These are phyloP conservation scores for Labroides dimidiatus DNA, from an alignment of 2,797 vertebrate species.

Conservation along the genomic window DNA sequence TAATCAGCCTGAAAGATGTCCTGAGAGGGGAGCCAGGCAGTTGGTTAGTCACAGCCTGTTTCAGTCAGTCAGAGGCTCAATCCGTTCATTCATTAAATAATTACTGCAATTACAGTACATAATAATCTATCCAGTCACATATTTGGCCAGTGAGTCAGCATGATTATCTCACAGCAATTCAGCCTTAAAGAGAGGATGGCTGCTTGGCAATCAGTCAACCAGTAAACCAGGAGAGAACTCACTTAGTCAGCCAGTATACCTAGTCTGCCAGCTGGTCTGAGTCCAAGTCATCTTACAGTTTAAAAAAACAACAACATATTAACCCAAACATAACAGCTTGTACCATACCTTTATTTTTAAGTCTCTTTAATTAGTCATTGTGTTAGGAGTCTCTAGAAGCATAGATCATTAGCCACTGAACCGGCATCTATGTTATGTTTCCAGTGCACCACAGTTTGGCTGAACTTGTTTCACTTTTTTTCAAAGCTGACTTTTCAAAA, in stretches of 20 bases:
- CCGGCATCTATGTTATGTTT: not conserved
- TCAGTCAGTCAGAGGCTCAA: slow-evolving; percentile 42
- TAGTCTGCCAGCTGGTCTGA: not conserved
- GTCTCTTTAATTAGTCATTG: not conserved
- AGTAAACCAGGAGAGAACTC: slow-evolving; percentile 4
- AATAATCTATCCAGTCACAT: slow-evolving; percentile 49
- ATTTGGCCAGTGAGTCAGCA: slow-evolving; percentile 52
- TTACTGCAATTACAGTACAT: slow-evolving; percentile 61
- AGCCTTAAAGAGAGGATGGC: slow-evolving; percentile 23
- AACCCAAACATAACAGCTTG: not conserved
- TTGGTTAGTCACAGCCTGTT: slow-evolving; percentile 54
- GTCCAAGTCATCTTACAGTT: not conserved
- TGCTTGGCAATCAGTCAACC: slow-evolving; percentile 16
- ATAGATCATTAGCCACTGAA: not conserved
- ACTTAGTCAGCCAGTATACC: not conserved
- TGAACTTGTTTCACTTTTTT: not conserved
- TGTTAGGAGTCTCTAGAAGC: not conserved
- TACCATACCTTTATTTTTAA: not conserved
- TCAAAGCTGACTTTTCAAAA: slow-evolving; percentile 6
- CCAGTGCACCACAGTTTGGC: not conserved
- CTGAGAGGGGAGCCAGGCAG: slow-evolving; percentile 36
- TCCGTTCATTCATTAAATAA: slow-evolving; percentile 59
- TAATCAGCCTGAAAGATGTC: slow-evolving; percentile 42
- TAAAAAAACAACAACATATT: slow-evolving; percentile 2
- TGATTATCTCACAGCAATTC: slow-evolving; percentile 45